Conservation (phyloP, 2,888 invertebrate genomes). For the Tachina lurida region DNA sequence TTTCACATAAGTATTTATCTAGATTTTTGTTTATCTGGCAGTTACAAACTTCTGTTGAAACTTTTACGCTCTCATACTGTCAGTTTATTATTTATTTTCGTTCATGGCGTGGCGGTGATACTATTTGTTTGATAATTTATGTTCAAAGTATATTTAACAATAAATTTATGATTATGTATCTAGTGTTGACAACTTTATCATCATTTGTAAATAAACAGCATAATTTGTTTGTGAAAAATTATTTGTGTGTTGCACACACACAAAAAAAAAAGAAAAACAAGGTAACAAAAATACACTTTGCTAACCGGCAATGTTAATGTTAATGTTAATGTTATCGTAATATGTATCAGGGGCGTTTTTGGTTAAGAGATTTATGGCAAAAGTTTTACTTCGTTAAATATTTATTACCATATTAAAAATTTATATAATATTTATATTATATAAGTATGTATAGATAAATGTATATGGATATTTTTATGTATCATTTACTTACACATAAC, state of each 20-base stretch:
- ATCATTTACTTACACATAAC: constrained; percentile 91
- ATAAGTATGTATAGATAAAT: background rate
- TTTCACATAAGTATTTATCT: constrained; percentile 58
- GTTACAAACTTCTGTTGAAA: constrained; percentile 12
- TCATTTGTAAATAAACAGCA: constrained; percentile 56
- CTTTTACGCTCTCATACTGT: background rate
- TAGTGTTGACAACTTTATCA: constrained; percentile 70
- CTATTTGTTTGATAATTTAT: constrained; percentile 64
- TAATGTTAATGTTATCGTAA: constrained; percentile 64
- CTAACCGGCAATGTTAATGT: constrained; percentile 52
- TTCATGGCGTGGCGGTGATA: constrained; percentile 24
- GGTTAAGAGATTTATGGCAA: constrained; percentile 59
- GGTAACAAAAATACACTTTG: constrained; percentile 4
- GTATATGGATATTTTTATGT: constrained; percentile 6
- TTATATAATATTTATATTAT: constrained; percentile 4
- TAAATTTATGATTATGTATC: constrained; percentile 80
- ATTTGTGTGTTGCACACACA: constrained; percentile 8
- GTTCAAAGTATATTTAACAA: constrained; percentile 75
- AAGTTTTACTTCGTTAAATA: constrained; percentile 49
- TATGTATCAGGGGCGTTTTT: constrained; percentile 31
- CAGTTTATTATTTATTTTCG: constrained; percentile 31
- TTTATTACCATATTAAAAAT: constrained; percentile 6
- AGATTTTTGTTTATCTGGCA: constrained; percentile 47
- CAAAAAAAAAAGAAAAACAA: constrained; percentile 42
- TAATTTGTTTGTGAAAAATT: constrained; percentile 45